Conservation (phyloP, 2,113 vertebrate species). For the Coryphaenoides rupestris region DNA sequence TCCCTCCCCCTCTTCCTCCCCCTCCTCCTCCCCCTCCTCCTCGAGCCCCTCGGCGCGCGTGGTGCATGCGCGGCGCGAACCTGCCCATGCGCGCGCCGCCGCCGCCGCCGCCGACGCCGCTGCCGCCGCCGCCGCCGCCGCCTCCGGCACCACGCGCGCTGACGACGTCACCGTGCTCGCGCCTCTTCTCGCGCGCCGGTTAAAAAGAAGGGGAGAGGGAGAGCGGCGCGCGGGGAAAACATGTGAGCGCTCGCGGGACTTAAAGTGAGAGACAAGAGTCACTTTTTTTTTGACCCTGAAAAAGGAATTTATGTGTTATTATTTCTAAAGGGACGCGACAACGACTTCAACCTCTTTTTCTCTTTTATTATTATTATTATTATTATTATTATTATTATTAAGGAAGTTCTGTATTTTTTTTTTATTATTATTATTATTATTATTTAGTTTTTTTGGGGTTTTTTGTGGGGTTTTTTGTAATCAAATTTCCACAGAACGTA, state of each 20-base stretch:
- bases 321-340: slow-evolving; percentile 61
- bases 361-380: too few species aligned
- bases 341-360: slow-evolving; percentile 44
- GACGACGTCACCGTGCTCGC: slow-evolving; percentile 93
- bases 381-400: slow-evolving; percentile 37
- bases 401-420: slow-evolving; percentile 48
- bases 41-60: too few species aligned
- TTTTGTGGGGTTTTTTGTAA: slow-evolving; percentile 15
- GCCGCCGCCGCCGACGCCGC: too few species aligned
- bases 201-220: slow-evolving; percentile 99
- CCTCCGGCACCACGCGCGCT: too few species aligned
- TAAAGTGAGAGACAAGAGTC: slow-evolving; percentile 75
- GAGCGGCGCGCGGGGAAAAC: slow-evolving; percentile 91
- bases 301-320: slow-evolving; percentile 71
- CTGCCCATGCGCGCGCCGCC: slow-evolving; percentile 62
- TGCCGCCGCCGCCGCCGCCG: too few species aligned
- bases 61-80: slow-evolving; percentile 44
- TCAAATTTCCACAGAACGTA: slow-evolving; percentile 37
- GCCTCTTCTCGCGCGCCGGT: slow-evolving; percentile 97
- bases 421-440: slow-evolving; percentile 5
- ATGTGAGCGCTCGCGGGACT: slow-evolving; percentile 86
- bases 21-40: not conserved
- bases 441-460: too few species aligned
- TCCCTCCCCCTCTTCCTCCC: too few species aligned
- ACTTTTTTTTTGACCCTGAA: slow-evolving; percentile 69